Conservation (phyloP, 2,888 invertebrate genomes). For the Syrista parreyssii region DNA sequence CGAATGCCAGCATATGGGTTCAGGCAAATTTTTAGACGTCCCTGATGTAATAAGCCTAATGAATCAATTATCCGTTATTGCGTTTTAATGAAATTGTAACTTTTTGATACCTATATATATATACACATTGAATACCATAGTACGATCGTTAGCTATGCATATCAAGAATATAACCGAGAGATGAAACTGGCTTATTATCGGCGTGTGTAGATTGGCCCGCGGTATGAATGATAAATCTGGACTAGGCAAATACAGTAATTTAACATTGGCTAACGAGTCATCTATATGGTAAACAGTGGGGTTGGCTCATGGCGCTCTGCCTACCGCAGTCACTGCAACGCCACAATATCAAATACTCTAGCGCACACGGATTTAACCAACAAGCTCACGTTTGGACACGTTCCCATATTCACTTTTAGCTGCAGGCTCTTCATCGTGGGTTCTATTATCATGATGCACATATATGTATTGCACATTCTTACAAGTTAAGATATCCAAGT, state of each 20-base stretch:
- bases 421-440: too few species aligned
- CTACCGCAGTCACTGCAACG: conserved; percentile 46
- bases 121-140: too few species aligned
- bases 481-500: too few species aligned
- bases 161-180: conserved; percentile 6
- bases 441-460: too few species aligned
- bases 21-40: neutral
- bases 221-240: conserved; percentile 60
- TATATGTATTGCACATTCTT: too few species aligned
- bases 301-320: conserved; percentile 41
- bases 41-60: neutral
- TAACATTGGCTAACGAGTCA: conserved; percentile 63
- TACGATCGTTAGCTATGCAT: neutral
- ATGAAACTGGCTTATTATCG: conserved; percentile 23
- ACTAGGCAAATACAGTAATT: conserved; percentile 61
- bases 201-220: conserved; percentile 44
- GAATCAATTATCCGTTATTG: neutral
- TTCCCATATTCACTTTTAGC: conserved; percentile 48
- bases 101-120: too few species aligned
- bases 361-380: conserved; percentile 49
- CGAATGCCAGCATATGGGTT: neutral
- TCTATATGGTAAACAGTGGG: conserved; percentile 62
- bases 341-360: conserved; percentile 50
- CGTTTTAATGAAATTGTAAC: neutral
- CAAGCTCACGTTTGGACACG: conserved; percentile 48